Evolutionary conservation across 2,113 vertebrate species (phyloP).

Genomic region (Numenius arquata): DNA sequence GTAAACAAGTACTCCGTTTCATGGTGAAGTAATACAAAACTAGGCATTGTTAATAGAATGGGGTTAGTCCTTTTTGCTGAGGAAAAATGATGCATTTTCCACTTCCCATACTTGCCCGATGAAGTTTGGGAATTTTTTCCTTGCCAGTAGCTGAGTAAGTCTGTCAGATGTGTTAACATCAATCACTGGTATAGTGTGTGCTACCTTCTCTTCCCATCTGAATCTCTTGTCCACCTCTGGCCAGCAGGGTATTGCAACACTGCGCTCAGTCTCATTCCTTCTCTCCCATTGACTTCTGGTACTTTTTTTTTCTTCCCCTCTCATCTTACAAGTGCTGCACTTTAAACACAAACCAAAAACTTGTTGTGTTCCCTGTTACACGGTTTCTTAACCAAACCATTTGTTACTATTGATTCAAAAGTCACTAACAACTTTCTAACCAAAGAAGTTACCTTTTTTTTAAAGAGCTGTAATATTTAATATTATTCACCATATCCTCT

Average conservation of each 20-base stretch:
- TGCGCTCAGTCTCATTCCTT: not conserved
- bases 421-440: not conserved
- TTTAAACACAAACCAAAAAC: not conserved
- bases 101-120: not conserved
- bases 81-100: not conserved
- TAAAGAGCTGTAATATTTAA: not conserved
- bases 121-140: not conserved
- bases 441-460: not conserved
- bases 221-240: not conserved
- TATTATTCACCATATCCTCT: not conserved
- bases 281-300: not conserved
- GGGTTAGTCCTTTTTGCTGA: not conserved
- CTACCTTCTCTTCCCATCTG: not conserved
- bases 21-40: not conserved
- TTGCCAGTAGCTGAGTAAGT: not conserved
- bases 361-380: accelerated
- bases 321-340: not conserved
- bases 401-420: not conserved
- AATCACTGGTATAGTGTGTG: not conserved
- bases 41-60: not conserved
- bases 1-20: not conserved
- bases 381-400: not conserved
- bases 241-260: not conserved
- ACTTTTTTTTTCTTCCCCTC: not conserved
- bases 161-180: not conserved